Evolutionary conservation across 2,113 vertebrate genomes (phyloP).

Genomic region (Meles meles): DNA sequence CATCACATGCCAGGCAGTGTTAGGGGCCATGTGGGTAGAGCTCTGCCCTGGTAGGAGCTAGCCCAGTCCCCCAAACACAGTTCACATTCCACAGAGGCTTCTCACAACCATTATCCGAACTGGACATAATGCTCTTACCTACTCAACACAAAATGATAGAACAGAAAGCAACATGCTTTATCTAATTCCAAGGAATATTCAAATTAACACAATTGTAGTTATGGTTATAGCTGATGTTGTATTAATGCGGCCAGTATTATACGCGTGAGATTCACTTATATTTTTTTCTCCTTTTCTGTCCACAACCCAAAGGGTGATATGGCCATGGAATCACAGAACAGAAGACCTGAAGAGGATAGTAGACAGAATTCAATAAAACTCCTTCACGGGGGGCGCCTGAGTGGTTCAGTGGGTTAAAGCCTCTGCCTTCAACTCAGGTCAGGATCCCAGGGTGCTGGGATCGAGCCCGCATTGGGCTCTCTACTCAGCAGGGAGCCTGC

Average conservation of each 20-base stretch:
- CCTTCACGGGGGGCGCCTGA: not conserved
- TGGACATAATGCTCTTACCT: not conserved
- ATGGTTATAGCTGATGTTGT: not conserved
- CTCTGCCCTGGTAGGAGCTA: not conserved
- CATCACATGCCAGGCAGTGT: not conserved
- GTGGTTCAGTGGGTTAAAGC: too few relatives aligned
- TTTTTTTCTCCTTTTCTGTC: slow-evolving; percentile 1
- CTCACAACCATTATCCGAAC: not conserved
- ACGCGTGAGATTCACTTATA: not conserved
- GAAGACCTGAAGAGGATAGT: not conserved
- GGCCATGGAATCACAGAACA: not conserved
- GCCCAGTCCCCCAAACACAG: not conserved
- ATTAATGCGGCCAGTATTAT: not conserved
- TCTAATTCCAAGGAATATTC: not conserved
- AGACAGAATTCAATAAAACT: not conserved
- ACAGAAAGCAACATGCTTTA: not conserved
- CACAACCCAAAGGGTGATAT: not conserved
- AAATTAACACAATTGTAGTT: not conserved
- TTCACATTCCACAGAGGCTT: not conserved
- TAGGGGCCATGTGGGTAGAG: not conserved
- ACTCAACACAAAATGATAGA: not conserved
- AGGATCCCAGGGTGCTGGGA: too few relatives aligned
- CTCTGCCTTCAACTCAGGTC: too few relatives aligned
- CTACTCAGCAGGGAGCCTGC: too few relatives aligned
- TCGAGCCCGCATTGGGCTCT: too few relatives aligned